A percentile compares a stretch with the other conserved stretches of the same genome.
phyloP scores from a whole-genome alignment of 2,113 vertebrate species.

The Deroptyus accipitrinus region DNA sequence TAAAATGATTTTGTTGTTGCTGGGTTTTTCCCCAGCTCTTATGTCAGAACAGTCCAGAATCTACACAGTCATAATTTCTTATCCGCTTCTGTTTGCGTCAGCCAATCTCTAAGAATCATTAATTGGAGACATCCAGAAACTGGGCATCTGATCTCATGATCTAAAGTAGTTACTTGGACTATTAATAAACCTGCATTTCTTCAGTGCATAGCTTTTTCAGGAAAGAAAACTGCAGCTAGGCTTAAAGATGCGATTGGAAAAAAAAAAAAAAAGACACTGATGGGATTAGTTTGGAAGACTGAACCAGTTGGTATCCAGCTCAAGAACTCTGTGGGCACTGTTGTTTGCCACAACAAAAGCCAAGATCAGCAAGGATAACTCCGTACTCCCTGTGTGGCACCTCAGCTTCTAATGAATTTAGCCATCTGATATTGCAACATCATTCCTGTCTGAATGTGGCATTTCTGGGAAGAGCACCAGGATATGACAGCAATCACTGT shows the following conservation, averaged over 20 bases:
- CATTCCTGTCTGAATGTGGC: conserved; percentile 29
- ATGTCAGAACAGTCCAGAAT: not conserved
- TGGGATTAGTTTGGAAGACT: not conserved
- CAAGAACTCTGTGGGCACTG: not conserved
- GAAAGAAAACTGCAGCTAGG: not conserved
- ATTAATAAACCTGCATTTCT: not conserved
- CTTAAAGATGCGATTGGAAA: not conserved
- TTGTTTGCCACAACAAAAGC: not conserved
- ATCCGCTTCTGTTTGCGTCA: not conserved
- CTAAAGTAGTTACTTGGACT: not conserved
- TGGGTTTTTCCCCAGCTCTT: not conserved
- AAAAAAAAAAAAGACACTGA: not conserved
- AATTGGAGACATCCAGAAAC: not conserved
- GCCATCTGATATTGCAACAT: conserved; percentile 32
- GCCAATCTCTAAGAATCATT: not conserved
- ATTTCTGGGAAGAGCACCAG: conserved; percentile 59
- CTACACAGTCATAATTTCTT: not conserved
- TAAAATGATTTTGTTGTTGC: not conserved
- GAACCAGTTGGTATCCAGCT: not conserved
- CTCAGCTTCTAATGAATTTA: conserved; percentile 6
- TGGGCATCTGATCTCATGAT: not conserved
- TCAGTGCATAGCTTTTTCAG: not conserved
- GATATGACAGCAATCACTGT: conserved; percentile 29
- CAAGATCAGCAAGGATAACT: not conserved
- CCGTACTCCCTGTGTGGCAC: not conserved